phyloP scores from a whole-genome alignment of 2,888 invertebrate species.

The Anthrax anthrax region DNA sequence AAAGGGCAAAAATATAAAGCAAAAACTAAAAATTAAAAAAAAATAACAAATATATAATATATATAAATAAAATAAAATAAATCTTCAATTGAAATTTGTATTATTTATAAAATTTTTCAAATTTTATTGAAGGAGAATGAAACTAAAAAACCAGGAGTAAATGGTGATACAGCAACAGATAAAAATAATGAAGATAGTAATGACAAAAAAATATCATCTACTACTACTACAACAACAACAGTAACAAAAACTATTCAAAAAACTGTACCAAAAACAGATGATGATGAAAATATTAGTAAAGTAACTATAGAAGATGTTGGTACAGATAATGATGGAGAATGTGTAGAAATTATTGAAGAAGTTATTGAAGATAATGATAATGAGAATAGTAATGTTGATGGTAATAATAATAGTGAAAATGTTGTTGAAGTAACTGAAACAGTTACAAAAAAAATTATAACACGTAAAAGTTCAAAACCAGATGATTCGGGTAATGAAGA shows the following conservation, averaged over 20 bases:
- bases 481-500: neutral
- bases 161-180: neutral
- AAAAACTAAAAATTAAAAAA: too few species aligned
- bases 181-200: neutral
- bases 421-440: neutral
- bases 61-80: too few species aligned
- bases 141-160: neutral
- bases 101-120: too few species aligned
- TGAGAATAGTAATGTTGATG: neutral
- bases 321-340: slow-evolving; percentile 4
- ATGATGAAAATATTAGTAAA: neutral
- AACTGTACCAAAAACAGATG: neutral
- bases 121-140: neutral
- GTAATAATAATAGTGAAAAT: neutral
- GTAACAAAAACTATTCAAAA: neutral
- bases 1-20: too few species aligned
- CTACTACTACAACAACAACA: neutral
- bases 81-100: too few species aligned
- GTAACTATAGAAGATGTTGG: neutral
- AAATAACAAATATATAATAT: too few species aligned
- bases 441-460: neutral
- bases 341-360: neutral
- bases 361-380: neutral
- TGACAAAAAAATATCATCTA: too few species aligned
- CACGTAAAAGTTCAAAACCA: neutral